Evolutionary conservation across 2,888 invertebrate species (phyloP).

Genomic region (Pheosia tremula): DNA sequence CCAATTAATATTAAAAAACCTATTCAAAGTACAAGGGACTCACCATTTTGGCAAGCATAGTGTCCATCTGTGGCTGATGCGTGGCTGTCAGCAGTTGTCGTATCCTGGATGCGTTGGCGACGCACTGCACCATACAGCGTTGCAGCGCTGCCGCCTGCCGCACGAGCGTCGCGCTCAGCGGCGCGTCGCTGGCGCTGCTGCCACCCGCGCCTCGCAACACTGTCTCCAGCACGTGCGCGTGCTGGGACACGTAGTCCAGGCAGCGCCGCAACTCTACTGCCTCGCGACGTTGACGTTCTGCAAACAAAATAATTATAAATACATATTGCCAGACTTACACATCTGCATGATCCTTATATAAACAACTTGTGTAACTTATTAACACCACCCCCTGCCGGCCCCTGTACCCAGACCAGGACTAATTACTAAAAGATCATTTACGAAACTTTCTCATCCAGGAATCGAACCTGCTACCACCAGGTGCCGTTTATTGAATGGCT

Average conservation of each 20-base stretch:
- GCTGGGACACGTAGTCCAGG: constrained; percentile 77
- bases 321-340: not conserved
- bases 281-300: constrained; percentile 76
- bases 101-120: constrained; percentile 75
- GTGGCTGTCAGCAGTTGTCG: constrained; percentile 70
- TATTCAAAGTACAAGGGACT: constrained; percentile 24
- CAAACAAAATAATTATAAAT: constrained; percentile 43
- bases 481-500: too few relatives aligned
- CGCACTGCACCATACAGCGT: constrained; percentile 80
- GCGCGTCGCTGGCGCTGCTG: constrained; percentile 48
- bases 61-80: constrained; percentile 79
- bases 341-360: too few relatives aligned
- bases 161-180: constrained; percentile 71
- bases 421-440: too few relatives aligned
- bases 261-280: constrained; percentile 76
- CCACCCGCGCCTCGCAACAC: constrained; percentile 68
- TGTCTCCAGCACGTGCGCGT: constrained; percentile 76
- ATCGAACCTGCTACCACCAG: too few relatives aligned
- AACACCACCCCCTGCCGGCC: too few relatives aligned
- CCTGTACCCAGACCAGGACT: too few relatives aligned
- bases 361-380: too few relatives aligned
- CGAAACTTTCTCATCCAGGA: too few relatives aligned
- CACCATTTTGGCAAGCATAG: constrained; percentile 80
- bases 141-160: constrained; percentile 78
- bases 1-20: too few relatives aligned